These are phyloP conservation scores for Manis crassicaudata DNA, from an alignment of 2,797 vertebrate genomes.

Conservation along the genomic window DNA sequence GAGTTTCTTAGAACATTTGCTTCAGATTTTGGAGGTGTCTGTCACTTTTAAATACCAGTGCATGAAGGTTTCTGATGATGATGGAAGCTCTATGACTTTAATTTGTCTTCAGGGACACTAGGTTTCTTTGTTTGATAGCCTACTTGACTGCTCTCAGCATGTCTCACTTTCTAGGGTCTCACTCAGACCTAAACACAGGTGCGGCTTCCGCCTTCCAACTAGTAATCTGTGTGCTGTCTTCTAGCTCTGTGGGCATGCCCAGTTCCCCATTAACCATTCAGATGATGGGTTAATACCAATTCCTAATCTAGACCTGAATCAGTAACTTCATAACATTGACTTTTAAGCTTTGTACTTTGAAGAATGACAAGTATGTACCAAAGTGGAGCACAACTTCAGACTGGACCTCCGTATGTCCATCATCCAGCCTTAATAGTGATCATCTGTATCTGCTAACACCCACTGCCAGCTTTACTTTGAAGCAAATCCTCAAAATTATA, in stretches of 20 bases:
- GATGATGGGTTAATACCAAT: neutral
- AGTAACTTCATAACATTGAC: neutral
- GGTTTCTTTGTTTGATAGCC: neutral
- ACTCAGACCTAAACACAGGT: neutral
- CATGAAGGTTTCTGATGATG: neutral
- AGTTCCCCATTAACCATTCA: neutral
- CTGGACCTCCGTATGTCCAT: accelerated
- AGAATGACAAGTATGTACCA: neutral
- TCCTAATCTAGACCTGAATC: neutral
- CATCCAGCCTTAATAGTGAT: neutral
- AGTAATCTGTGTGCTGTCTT: neutral
- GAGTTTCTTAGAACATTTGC: neutral
- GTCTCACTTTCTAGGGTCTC: neutral
- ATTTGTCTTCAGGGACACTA: neutral
- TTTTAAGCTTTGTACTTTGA: neutral
- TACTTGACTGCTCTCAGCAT: neutral
- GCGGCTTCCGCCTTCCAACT: neutral
- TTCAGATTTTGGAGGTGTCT: neutral
- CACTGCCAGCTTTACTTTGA: neutral
- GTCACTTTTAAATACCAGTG: neutral
- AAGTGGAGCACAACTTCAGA: neutral
- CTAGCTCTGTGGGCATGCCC: neutral
- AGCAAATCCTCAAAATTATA: neutral
- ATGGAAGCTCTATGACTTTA: neutral
- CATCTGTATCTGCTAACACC: neutral